Conservation (phyloP, 2,888 invertebrate genomes). For the Seira musarum region DNA sequence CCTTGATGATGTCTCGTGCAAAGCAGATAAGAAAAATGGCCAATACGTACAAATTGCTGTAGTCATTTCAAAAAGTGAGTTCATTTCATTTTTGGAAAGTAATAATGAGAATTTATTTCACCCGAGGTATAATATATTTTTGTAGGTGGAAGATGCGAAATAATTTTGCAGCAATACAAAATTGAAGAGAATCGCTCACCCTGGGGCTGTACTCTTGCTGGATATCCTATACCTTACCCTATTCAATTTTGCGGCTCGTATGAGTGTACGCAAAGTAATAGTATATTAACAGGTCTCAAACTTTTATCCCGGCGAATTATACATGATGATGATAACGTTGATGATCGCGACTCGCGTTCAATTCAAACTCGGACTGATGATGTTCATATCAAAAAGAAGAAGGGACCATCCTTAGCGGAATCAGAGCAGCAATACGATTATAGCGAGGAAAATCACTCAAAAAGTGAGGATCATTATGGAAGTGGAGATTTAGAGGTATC, state of each 20-base stretch:
- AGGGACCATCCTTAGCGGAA: not conserved
- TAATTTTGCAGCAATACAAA: constrained; percentile 58
- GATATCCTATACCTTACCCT: constrained; percentile 22
- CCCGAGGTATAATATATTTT: not conserved
- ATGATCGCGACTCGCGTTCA: not conserved
- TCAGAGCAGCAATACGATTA: not conserved
- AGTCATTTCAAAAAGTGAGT: constrained; percentile 40
- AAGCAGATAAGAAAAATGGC: not conserved
- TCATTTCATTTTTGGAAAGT: not conserved
- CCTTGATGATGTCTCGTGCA: constrained; percentile 42
- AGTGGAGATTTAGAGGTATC: not conserved
- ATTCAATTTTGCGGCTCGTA: constrained; percentile 55
- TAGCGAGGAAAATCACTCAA: too few species aligned
- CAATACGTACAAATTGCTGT: constrained; percentile 53
- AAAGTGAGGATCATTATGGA: not conserved
- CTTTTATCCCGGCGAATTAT: constrained; percentile 16
- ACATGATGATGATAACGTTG: not conserved
- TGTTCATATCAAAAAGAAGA: not conserved
- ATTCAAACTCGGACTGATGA: not conserved
- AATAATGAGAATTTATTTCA: not conserved
- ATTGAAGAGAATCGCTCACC: constrained; percentile 32
- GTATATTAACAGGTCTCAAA: constrained; percentile 44
- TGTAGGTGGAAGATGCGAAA: constrained; percentile 36
- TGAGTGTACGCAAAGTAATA: constrained; percentile 43
- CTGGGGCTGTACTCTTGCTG: constrained; percentile 8